A percentile compares a stretch with the other conserved stretches of the same genome.
Conservation (phyloP, 2,797 vertebrate genomes). For the Mustela erminea region DNA sequence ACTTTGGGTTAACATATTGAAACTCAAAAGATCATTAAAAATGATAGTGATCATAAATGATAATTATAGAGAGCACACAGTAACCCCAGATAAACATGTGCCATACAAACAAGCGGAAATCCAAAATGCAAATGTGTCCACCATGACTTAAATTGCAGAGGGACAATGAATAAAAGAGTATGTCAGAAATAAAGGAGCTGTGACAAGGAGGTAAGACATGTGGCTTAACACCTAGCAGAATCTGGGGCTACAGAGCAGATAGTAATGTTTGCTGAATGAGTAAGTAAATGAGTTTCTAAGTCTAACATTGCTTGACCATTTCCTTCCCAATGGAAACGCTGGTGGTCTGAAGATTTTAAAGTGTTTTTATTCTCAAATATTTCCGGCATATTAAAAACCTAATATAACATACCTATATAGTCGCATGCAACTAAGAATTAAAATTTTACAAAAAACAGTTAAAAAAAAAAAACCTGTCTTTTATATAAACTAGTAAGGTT, state of each 20-base stretch:
- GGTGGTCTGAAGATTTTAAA: neutral
- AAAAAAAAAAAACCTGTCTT: neutral
- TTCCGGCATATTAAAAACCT: neutral
- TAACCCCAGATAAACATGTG: neutral
- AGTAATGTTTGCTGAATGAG: conserved; percentile 1
- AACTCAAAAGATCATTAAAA: neutral
- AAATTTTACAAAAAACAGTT: neutral
- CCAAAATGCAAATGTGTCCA: neutral
- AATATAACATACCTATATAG: neutral
- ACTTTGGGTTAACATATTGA: neutral
- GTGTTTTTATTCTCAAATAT: neutral
- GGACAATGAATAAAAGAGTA: neutral
- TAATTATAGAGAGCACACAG: neutral
- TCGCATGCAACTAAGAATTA: neutral
- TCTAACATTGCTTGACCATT: neutral
- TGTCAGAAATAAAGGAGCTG: neutral
- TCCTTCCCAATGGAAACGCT: neutral
- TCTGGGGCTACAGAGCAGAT: neutral
- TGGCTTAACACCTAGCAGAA: neutral
- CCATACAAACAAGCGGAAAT: neutral
- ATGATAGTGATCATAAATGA: neutral
- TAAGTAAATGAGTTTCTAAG: neutral
- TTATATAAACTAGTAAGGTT: neutral
- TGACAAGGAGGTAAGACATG: neutral
- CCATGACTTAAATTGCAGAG: neutral